These are phyloP conservation scores for Taphrorychus bicolor DNA, from an alignment of 2,888 invertebrate species.

Conservation along the genomic window DNA sequence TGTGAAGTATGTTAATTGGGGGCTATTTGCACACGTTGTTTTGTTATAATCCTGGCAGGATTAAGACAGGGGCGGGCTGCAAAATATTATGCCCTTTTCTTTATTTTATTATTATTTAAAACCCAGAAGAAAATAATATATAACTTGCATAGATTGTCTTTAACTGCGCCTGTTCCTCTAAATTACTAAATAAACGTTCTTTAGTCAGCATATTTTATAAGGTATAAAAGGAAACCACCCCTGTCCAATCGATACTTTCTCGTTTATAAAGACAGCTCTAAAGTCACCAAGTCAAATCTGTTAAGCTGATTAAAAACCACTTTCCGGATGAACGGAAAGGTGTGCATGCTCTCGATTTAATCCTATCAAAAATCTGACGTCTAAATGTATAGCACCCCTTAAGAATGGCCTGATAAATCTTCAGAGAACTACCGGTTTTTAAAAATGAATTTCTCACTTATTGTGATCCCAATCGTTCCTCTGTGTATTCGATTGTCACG, in stretches of 20 bases:
- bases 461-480: constrained; percentile 15
- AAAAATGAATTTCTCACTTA: constrained; percentile 48
- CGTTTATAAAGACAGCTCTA: constrained; percentile 23
- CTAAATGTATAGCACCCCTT: constrained; percentile 39
- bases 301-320: constrained; percentile 43
- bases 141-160: too few species aligned
- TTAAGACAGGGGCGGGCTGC: constrained; percentile 8
- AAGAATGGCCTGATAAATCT: constrained; percentile 31
- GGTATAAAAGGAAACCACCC: not conserved
- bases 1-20: constrained; percentile 38
- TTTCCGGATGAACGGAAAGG: constrained; percentile 40
- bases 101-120: too few species aligned
- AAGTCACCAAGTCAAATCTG: constrained; percentile 39
- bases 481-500: constrained; percentile 24
- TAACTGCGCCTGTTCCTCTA: too few species aligned
- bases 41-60: constrained; percentile 11
- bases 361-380: constrained; percentile 53
- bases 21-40: constrained; percentile 28
- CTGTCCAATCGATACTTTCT: constrained; percentile 17
- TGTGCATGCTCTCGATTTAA: constrained; percentile 46
- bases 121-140: too few species aligned
- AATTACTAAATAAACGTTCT: too few species aligned
- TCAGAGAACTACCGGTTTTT: constrained; percentile 50
- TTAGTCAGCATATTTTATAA: not conserved
- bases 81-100: not conserved